Percentiles rank a stretch among this genome's conserved stretches.
phyloP scores from a whole-genome alignment of 2,888 invertebrate species.

The Phrixothrix hirtus region DNA sequence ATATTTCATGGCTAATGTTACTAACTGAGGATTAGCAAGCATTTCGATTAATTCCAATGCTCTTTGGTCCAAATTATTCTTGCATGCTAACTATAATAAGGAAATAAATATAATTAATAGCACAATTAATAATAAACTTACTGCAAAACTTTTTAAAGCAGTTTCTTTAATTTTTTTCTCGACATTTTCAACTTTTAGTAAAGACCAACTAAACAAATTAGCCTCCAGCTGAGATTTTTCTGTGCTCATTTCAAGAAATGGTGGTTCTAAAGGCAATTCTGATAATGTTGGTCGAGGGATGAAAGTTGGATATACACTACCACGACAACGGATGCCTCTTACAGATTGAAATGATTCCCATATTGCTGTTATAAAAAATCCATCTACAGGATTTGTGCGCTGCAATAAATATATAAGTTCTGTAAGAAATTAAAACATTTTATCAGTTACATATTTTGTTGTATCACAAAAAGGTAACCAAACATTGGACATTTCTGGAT shows the following conservation, averaged over 20 bases:
- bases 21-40: constrained; percentile 73
- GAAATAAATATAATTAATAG: background rate
- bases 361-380: constrained; percentile 76
- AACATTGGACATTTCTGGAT: constrained; percentile 67
- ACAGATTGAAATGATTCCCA: constrained; percentile 78
- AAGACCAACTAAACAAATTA: constrained; percentile 67
- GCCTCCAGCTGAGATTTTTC: constrained; percentile 86
- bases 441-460: constrained; percentile 63
- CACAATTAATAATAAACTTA: constrained; percentile 56
- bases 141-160: constrained; percentile 88
- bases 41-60: constrained; percentile 86
- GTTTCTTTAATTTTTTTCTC: constrained; percentile 74
- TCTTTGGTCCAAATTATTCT: constrained; percentile 80
- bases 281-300: constrained; percentile 82
- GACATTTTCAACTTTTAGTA: constrained; percentile 64
- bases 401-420: constrained; percentile 42
- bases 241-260: constrained; percentile 58
- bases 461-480: constrained; percentile 87
- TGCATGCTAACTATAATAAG: constrained; percentile 74
- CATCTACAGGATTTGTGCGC: constrained; percentile 70
- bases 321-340: constrained; percentile 84
- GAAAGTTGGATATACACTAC: constrained; percentile 84
- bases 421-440: background rate
- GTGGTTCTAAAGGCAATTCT: constrained; percentile 70
- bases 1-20: constrained; percentile 87